Percentiles rank a stretch among this genome's conserved stretches.
These are phyloP conservation scores for Plodia interpunctella DNA, from an alignment of 1,140 invertebrate species.

Conservation along the genomic window DNA sequence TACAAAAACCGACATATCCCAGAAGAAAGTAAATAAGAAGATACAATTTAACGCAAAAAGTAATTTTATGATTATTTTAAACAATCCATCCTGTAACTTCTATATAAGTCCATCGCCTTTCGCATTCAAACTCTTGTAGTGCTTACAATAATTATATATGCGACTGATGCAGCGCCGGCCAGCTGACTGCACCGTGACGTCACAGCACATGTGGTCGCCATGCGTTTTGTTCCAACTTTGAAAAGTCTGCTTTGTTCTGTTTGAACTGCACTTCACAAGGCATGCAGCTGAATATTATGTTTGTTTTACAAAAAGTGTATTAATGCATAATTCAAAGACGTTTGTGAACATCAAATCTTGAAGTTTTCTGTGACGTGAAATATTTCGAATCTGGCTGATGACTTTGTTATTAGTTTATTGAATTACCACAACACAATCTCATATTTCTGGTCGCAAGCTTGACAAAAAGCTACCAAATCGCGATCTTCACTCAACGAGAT, in stretches of 20 bases:
- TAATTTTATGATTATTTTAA: too few species aligned
- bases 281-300: background rate
- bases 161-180: constrained; percentile 16
- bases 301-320: too few species aligned
- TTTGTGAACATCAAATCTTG: background rate
- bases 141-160: background rate
- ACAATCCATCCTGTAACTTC: too few species aligned
- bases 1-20: too few species aligned
- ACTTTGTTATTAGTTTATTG: too few species aligned
- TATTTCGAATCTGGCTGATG: too few species aligned
- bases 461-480: background rate
- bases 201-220: constrained; percentile 51
- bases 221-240: constrained; percentile 25
- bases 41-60: too few species aligned
- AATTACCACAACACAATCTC: too few species aligned
- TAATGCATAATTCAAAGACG: background rate
- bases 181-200: constrained; percentile 49
- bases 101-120: too few species aligned
- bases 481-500: background rate
- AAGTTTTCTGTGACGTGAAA: too few species aligned
- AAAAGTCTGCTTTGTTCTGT: constrained; percentile 3
- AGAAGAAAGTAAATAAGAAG: too few species aligned
- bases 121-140: background rate
- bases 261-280: background rate
- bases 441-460: too few species aligned